A percentile compares a stretch with the other conserved stretches of the same genome.
Conservation (phyloP, 2,797 vertebrate genomes). For the Lepilemur septentrionalis region DNA sequence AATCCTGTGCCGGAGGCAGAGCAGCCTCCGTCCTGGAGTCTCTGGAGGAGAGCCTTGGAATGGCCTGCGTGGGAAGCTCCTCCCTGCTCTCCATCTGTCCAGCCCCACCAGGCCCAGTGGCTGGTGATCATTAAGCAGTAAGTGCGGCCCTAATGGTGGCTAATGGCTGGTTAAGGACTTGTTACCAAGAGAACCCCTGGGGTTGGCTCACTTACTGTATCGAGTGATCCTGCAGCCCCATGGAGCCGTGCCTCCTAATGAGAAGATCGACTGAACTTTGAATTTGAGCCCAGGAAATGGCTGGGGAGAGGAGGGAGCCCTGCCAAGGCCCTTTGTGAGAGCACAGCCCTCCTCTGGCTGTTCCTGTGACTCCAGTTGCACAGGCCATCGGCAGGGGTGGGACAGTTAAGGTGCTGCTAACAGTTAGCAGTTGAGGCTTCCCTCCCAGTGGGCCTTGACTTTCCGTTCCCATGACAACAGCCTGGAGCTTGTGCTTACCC, state of each 20-base stretch:
- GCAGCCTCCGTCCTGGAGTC: constrained; percentile 17
- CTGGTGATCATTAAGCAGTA: constrained; percentile 61
- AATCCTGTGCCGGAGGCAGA: neutral
- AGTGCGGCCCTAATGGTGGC: constrained; percentile 29
- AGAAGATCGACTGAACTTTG: constrained; percentile 57
- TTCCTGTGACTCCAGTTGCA: neutral
- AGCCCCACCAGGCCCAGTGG: constrained; percentile 1
- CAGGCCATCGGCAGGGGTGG: neutral
- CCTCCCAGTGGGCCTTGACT: neutral
- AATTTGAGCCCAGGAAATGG: constrained; percentile 39
- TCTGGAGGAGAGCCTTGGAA: neutral
- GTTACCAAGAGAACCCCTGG: constrained; percentile 52
- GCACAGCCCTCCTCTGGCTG: neutral
- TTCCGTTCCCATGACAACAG: neutral
- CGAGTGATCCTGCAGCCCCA: constrained; percentile 61
- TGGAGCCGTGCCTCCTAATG: constrained; percentile 40
- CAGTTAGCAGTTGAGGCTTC: neutral
- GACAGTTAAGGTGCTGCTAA: neutral
- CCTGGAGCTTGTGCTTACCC: neutral
- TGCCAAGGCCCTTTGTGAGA: neutral
- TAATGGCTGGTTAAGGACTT: constrained; percentile 64
- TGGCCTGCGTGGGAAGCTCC: neutral
- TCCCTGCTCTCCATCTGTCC: constrained; percentile 42
- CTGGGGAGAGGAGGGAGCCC: neutral
- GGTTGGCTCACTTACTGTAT: constrained; percentile 66